Percentiles rank a stretch among this genome's conserved stretches.
Conservation (phyloP, 2,113 vertebrate genomes). For the Coptodon rendalli region DNA sequence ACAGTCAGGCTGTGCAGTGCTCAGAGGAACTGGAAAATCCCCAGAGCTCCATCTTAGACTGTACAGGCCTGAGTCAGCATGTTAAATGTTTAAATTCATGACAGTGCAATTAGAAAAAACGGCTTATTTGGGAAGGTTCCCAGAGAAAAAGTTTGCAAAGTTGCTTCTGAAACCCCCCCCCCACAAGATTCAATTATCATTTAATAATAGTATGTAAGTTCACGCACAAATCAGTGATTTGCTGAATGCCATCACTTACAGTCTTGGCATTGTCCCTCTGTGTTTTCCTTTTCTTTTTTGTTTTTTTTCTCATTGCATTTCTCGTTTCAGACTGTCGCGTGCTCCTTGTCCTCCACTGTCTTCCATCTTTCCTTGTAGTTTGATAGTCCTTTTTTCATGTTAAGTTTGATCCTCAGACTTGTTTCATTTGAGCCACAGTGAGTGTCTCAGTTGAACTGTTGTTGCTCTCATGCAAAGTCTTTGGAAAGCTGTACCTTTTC, state of each 20-base stretch:
- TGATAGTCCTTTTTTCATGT: neutral
- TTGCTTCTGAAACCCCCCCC: neutral
- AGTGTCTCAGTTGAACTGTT: neutral
- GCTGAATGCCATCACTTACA: neutral
- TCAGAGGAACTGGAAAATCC: neutral
- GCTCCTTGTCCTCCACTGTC: neutral
- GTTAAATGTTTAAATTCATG: neutral
- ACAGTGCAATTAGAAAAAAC: neutral
- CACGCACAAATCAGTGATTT: neutral
- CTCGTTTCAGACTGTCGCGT: fast-evolving
- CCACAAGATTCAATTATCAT: neutral
- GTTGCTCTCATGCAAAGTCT: neutral
- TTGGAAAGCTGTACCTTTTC: neutral
- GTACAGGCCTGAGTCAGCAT: neutral
- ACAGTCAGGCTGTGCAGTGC: neutral
- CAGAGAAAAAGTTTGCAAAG: neutral
- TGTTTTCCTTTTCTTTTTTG: fast-evolving
- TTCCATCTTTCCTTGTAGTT: neutral
- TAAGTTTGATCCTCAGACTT: neutral
- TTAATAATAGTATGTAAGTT: neutral
- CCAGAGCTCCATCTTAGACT: neutral
- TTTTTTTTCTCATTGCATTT: neutral
- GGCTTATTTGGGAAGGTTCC: fast-evolving
- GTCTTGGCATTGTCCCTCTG: neutral
- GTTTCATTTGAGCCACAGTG: neutral